Evolutionary conservation across 1,140 invertebrate species (phyloP).

Genomic region (Solenopsis invicta): DNA sequence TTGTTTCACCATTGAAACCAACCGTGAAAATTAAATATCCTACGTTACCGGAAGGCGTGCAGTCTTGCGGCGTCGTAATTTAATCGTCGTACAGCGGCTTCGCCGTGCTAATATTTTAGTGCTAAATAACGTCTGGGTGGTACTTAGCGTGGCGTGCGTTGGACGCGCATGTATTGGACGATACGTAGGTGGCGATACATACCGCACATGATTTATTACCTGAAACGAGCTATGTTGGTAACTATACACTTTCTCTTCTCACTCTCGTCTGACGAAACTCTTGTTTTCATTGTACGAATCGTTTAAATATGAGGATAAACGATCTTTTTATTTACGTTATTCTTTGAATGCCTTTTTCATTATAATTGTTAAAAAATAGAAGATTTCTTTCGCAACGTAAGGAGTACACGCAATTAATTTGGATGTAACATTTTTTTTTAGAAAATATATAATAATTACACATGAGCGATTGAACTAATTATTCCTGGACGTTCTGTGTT

Average conservation of each 20-base stretch:
- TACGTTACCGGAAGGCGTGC: conserved; percentile 59
- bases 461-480: neutral
- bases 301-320: neutral
- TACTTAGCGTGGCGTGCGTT: conserved; percentile 60
- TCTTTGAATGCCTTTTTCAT: neutral
- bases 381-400: neutral
- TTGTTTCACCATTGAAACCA: conserved; percentile 81
- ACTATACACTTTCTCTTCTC: conserved; percentile 18
- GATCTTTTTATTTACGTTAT: neutral
- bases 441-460: neutral
- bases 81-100: conserved; percentile 43
- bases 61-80: conserved; percentile 44
- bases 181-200: conserved; percentile 53
- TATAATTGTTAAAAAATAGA: neutral
- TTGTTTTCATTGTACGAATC: neutral
- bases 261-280: neutral
- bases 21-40: conserved; percentile 81
- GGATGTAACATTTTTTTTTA: neutral
- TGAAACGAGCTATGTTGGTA: neutral
- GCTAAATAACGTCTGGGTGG: conserved; percentile 55
- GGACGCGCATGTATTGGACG: conserved; percentile 56
- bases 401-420: neutral
- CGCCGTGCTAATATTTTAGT: conserved; percentile 54
- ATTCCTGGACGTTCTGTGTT: neutral
- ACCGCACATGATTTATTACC: conserved; percentile 46